Evolutionary conservation across 2,797 vertebrate genomes (phyloP), one percentile per base, ranked within the genome.

Genomic region (Gorsachius magnificus): DNA sequence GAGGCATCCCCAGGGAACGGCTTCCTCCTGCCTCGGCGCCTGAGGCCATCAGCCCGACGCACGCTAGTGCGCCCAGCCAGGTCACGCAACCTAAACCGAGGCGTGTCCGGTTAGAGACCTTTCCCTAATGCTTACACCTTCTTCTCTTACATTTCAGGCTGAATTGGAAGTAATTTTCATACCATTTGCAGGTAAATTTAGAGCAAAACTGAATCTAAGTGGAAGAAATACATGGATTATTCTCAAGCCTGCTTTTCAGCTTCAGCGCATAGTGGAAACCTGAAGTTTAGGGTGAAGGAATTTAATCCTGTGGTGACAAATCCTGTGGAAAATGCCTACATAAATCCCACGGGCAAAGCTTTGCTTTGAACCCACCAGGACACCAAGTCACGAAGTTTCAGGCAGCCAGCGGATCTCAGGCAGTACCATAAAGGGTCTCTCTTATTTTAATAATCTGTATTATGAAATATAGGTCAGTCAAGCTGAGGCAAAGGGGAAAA

Each of bases 361-460:
- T 28, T 33, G 43, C 76, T 25, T 4, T 11, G 31, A 56, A 5
- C 56, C 35, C 8, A 0, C 53, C 38, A 5, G 54, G 26, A 13
- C 29, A 48, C 5, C 8, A 0, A 4, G 35, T 10, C 53, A 46
- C 38, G 10, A 33, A 7, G 26, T 8, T 17, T 6, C 19, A 5
- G n/a, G 80, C 7, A 13, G 10, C 6, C 43, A 24, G n/a, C 1
- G 4, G n/a, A 54, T 13, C 75, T 35, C 15, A 2, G 41, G 41
- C 29, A 5, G 45, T 5, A 12, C 22, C 31, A 4, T 10, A 25
- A 60, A 5, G 8, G 6, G 5, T 28, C 50, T 1, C 0, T 11
- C 35, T 48, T 16, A 29, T 24, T 79, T 66, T 31, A 41, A 12
- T 20, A 43, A 54, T 46, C 26, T 35, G 2, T 35, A 19, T 28